Evolutionary conservation across 2,888 invertebrate species (phyloP).

Genomic region (Phalera bucephala): DNA sequence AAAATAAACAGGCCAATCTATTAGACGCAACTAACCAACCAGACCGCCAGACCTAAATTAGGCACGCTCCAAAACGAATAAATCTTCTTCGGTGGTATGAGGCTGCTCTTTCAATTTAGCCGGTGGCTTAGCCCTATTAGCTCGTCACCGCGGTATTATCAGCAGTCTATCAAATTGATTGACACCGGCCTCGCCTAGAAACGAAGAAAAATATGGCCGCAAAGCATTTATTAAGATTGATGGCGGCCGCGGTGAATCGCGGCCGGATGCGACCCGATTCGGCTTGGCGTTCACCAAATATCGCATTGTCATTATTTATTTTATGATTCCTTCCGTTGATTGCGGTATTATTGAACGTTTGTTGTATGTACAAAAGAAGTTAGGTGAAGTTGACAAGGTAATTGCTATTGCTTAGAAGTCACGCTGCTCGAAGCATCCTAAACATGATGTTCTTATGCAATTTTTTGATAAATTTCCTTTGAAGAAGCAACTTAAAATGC

Average conservation of each 20-base stretch:
- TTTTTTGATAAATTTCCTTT: too few species aligned
- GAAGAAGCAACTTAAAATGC: too few species aligned
- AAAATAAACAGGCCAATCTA: too few species aligned
- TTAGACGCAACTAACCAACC: too few species aligned
- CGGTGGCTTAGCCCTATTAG: conserved; percentile 17
- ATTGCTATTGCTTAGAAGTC: too few species aligned
- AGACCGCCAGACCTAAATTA: too few species aligned
- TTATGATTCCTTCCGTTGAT: conserved; percentile 16
- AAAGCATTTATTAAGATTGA: conserved; percentile 75
- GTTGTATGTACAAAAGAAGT: too few species aligned
- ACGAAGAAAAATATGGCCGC: conserved; percentile 73
- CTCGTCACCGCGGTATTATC: conserved; percentile 37
- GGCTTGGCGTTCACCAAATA: conserved; percentile 43
- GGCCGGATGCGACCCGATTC: conserved; percentile 37
- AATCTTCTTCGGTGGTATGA: neutral
- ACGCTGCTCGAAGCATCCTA: too few species aligned
- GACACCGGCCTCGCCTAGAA: conserved; percentile 59
- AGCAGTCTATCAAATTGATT: conserved; percentile 63
- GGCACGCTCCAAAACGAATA: neutral
- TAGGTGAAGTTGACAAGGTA: too few species aligned
- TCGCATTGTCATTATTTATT: conserved; percentile 39
- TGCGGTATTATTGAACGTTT: conserved; percentile 7
- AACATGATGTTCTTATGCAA: too few species aligned
- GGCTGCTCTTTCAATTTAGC: conserved; percentile 26
- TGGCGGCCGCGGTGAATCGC: conserved; percentile 36